Conservation (phyloP, 2,113 vertebrate species). For the Ondatra zibethicus region DNA sequence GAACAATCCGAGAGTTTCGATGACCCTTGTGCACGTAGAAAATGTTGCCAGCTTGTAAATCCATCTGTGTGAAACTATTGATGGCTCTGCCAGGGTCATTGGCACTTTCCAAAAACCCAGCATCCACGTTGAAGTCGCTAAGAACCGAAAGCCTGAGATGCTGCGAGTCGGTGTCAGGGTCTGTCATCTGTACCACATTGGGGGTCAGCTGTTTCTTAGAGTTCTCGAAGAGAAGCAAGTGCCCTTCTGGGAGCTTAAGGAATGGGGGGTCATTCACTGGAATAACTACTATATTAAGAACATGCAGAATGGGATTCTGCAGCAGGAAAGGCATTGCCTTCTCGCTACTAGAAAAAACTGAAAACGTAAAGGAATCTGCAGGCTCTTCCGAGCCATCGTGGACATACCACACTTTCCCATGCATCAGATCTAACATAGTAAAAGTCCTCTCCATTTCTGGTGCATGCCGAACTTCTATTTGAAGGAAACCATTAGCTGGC, state of each 20-base stretch:
- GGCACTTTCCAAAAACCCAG: slow-evolving; percentile 92
- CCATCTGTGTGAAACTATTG: slow-evolving; percentile 88
- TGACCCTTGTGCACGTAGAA: slow-evolving; percentile 91
- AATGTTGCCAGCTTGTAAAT: slow-evolving; percentile 89
- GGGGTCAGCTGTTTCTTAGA: slow-evolving; percentile 91
- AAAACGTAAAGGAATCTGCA: slow-evolving; percentile 91
- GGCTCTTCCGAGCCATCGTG: slow-evolving; percentile 93
- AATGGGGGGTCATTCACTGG: slow-evolving; percentile 93
- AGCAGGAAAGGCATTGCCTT: slow-evolving; percentile 87
- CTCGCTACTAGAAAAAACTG: slow-evolving; percentile 88
- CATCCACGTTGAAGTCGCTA: slow-evolving; percentile 90
- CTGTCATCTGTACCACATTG: slow-evolving; percentile 88
- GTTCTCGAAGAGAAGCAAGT: slow-evolving; percentile 91
- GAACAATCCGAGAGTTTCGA: slow-evolving; percentile 92
- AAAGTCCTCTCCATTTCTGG: slow-evolving; percentile 88
- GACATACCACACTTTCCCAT: slow-evolving; percentile 90
- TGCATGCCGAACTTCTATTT: slow-evolving; percentile 86
- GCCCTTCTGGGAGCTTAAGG: slow-evolving; percentile 91
- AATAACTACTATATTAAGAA: slow-evolving; percentile 89
- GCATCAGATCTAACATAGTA: slow-evolving; percentile 91
- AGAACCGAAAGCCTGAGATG: slow-evolving; percentile 90
- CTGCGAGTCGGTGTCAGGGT: slow-evolving; percentile 88
- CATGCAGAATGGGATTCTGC: slow-evolving; percentile 84
- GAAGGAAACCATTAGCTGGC: slow-evolving; percentile 89
- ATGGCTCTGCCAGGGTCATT: slow-evolving; percentile 86